Conservation (phyloP, 2,113 vertebrate genomes). For the Lepus europaeus region DNA sequence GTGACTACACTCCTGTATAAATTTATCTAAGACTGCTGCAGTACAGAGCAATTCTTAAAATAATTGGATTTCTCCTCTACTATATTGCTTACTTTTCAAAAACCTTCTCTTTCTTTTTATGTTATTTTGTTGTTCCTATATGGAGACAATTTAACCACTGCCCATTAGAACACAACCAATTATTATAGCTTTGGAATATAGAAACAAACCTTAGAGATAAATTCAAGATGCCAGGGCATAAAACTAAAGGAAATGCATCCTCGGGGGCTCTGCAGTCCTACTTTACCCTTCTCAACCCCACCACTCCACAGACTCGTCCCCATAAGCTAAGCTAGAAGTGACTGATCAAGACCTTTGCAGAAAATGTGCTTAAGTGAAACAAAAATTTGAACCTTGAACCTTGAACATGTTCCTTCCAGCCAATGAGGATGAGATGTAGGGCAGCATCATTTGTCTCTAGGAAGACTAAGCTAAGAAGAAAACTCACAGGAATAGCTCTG, state of each 20-base stretch:
- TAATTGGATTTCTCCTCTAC: neutral
- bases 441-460: conserved; percentile 1
- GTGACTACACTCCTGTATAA: neutral
- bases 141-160: neutral
- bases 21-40: neutral
- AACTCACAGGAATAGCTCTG: neutral
- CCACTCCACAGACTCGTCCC: accelerated
- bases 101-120: neutral
- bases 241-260: too few species aligned
- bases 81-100: neutral
- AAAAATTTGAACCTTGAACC: too few species aligned
- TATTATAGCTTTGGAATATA: neutral
- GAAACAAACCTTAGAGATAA: neutral
- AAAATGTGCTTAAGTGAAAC: neutral
- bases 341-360: neutral
- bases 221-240: too few species aligned
- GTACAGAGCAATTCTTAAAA: neutral
- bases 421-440: neutral
- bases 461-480: neutral
- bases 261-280: neutral
- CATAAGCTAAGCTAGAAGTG: neutral
- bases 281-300: neutral
- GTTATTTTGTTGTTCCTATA: neutral
- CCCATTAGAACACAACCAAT: neutral
- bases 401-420: neutral